Evolutionary conservation across 2,113 vertebrate genomes (phyloP).

Genomic region (Gymnobelideus leadbeateri): DNA sequence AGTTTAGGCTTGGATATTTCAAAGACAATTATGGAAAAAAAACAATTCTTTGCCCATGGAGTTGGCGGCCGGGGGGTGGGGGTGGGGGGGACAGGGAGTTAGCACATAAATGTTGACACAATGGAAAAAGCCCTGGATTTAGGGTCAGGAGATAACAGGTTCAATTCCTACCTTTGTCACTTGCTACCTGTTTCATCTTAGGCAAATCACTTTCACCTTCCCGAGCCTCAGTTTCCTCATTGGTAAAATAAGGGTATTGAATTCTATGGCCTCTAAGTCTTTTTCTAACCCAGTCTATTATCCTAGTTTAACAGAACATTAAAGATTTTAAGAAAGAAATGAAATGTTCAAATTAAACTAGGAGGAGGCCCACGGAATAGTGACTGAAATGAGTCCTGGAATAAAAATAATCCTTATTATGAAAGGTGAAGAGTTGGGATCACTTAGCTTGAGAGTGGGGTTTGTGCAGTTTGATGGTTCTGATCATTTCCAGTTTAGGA

Average conservation of each 20-base stretch:
- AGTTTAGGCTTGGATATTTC: slow-evolving; percentile 42
- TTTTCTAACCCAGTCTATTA: not conserved
- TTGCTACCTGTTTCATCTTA: not conserved
- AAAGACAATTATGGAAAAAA: slow-evolving; percentile 7
- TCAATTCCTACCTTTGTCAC: not conserved
- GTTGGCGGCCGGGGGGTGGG: too few species aligned
- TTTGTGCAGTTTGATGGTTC: not conserved
- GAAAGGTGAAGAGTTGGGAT: slow-evolving; percentile 40
- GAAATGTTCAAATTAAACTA: slow-evolving; percentile 45
- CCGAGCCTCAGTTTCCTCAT: not conserved
- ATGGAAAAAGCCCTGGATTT: not conserved
- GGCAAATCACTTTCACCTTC: not conserved
- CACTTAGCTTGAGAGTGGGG: slow-evolving; percentile 20
- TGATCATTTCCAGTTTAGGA: not conserved
- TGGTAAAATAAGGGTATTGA: not conserved
- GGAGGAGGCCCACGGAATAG: slow-evolving; percentile 41
- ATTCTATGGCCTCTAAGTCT: not conserved
- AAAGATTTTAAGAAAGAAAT: not conserved
- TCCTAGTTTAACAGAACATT: not conserved
- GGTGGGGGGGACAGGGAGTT: too few species aligned
- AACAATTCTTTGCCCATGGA: not conserved
- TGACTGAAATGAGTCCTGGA: slow-evolving; percentile 49
- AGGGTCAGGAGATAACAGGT: not conserved
- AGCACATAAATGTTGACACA: not conserved
- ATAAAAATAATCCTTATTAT: slow-evolving; percentile 26